Evolutionary conservation across 1,140 invertebrate species (phyloP).

Genomic region (Drosophila chauvacae): DNA sequence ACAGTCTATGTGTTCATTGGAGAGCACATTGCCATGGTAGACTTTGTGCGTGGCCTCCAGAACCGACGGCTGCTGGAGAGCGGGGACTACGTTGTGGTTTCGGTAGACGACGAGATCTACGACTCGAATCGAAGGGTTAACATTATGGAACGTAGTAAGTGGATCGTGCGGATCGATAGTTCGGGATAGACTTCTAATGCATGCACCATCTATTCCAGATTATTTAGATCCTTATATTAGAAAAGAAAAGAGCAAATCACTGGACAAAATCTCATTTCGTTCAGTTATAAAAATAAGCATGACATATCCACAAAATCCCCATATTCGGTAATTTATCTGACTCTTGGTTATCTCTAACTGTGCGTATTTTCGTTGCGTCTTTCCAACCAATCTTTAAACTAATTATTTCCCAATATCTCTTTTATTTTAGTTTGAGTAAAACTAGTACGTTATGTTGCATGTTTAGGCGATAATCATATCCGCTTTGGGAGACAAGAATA

Average conservation of each 20-base stretch:
- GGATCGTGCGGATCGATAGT: slow-evolving; percentile 4
- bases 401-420: slow-evolving; percentile 8
- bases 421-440: slow-evolving; percentile 7
- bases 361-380: slow-evolving; percentile 30
- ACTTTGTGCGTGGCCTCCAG: slow-evolving; percentile 90
- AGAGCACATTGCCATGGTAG: slow-evolving; percentile 92
- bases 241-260: slow-evolving; percentile 85
- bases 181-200: slow-evolving; percentile 61
- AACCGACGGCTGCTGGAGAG: slow-evolving; percentile 88
- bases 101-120: slow-evolving; percentile 94
- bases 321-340: slow-evolving; percentile 87
- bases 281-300: slow-evolving; percentile 90
- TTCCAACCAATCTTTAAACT: slow-evolving; percentile 12
- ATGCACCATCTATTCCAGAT: slow-evolving; percentile 85
- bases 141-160: slow-evolving; percentile 88
- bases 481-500: not conserved
- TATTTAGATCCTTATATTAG: slow-evolving; percentile 88
- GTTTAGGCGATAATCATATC: not conserved
- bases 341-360: slow-evolving; percentile 45
- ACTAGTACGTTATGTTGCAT: slow-evolving; percentile 8
- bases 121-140: slow-evolving; percentile 88
- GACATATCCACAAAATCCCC: slow-evolving; percentile 89
- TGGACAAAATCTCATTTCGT: slow-evolving; percentile 88
- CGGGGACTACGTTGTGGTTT: slow-evolving; percentile 93
- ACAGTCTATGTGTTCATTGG: slow-evolving; percentile 95